Evolutionary conservation across 2,888 invertebrate species (phyloP).

Genomic region (Ephialtes manifestator): DNA sequence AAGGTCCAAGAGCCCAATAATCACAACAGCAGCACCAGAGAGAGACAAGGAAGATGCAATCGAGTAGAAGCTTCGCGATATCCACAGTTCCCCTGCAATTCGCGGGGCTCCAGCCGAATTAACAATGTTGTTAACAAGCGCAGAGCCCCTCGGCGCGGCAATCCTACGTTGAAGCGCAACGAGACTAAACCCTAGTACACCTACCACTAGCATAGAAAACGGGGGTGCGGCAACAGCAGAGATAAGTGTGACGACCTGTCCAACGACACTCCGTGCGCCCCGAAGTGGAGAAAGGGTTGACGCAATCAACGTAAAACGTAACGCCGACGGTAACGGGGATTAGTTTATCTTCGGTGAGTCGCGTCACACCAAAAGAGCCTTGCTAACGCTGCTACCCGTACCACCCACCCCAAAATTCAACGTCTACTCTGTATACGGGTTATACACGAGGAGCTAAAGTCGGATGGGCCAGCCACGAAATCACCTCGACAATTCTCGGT

Average conservation of each 20-base stretch:
- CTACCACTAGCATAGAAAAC: constrained; percentile 67
- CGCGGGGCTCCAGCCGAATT: constrained; percentile 73
- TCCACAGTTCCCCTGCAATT: constrained; percentile 27
- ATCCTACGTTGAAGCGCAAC: constrained; percentile 69
- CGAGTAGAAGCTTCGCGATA: constrained; percentile 54
- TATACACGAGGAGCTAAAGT: constrained; percentile 31
- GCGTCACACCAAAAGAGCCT: constrained; percentile 41
- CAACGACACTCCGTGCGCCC: constrained; percentile 77
- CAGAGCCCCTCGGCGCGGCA: constrained; percentile 68
- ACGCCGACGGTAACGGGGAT: constrained; percentile 85
- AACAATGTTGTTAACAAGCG: constrained; percentile 83
- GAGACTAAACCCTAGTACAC: constrained; percentile 64
- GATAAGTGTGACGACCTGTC: constrained; percentile 86
- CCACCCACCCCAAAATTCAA: constrained; percentile 38
- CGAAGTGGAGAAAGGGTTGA: constrained; percentile 82
- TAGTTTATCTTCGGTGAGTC: constrained; percentile 83
- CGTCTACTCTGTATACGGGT: constrained; percentile 25
- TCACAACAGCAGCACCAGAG: constrained; percentile 42
- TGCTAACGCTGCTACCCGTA: not conserved
- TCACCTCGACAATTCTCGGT: constrained; percentile 63
- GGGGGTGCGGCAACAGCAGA: constrained; percentile 71
- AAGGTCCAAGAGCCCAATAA: constrained; percentile 55
- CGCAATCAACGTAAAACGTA: constrained; percentile 86
- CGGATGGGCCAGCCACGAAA: constrained; percentile 64
- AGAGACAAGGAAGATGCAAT: constrained; percentile 63